Conservation (phyloP, 37 sponge, comb jelly and placozoan genomes). For the Lycopodina hypogea region DNA sequence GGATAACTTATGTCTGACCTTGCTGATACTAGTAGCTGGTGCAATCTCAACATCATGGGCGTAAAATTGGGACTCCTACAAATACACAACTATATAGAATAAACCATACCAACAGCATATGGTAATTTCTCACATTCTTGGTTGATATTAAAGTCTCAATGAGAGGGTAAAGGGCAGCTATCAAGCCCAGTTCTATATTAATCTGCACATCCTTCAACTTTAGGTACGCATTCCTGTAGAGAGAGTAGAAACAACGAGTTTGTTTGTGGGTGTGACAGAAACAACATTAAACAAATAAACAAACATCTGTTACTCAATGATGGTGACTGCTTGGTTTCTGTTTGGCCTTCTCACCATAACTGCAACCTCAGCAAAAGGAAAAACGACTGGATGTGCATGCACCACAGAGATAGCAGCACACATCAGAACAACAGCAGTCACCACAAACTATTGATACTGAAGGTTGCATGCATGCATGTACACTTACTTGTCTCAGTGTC, state of each 20-base stretch:
- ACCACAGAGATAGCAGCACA: too few species aligned
- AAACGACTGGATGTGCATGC: neutral
- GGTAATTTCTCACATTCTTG: neutral
- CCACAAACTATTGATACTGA: too few species aligned
- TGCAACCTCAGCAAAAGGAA: conserved; percentile 4
- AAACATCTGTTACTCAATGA: conserved; percentile 4
- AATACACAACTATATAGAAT: neutral
- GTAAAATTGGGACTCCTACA: neutral
- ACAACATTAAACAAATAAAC: neutral
- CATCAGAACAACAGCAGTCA: too few species aligned
- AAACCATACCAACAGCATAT: neutral
- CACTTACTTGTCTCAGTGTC: conserved; percentile 6
- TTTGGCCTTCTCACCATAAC: neutral
- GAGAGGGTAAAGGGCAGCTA: conserved; percentile 7
- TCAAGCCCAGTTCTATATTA: conserved; percentile 26
- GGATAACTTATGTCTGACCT: too few species aligned
- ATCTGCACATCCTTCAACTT: conserved; percentile 16
- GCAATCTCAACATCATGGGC: neutral
- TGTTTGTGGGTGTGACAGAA: neutral
- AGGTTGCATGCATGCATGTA: too few species aligned
- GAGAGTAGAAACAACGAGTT: neutral
- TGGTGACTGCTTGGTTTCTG: neutral
- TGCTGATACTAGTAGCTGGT: too few species aligned
- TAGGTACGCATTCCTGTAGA: conserved; percentile 1
- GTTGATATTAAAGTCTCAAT: conserved; percentile 1